phyloP scores from a whole-genome alignment of 2,888 invertebrate genomes.

The Octonoba sinensis region DNA sequence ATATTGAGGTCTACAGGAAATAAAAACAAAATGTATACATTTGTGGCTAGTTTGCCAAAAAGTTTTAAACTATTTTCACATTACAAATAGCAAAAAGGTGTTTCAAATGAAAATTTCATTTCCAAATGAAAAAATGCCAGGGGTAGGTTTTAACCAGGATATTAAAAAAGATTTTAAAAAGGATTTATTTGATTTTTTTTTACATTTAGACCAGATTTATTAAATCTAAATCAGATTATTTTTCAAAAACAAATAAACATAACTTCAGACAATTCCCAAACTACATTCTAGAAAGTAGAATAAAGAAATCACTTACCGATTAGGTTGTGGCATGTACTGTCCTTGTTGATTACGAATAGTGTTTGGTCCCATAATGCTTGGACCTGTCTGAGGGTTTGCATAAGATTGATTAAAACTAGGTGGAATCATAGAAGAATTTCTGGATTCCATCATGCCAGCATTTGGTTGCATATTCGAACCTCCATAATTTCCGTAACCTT shows the following conservation, averaged over 20 bases:
- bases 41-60: not conserved
- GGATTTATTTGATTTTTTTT: no score
- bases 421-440: constrained; percentile 57
- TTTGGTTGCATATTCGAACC: constrained; percentile 54
- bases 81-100: not conserved
- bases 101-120: no score
- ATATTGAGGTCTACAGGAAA: constrained; percentile 63
- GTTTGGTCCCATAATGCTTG: constrained; percentile 61
- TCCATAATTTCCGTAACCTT: constrained; percentile 63
- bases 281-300: no score
- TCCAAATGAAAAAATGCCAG: not conserved
- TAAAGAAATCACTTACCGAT: constrained; percentile 23
- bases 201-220: no score
- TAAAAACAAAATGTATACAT: not conserved
- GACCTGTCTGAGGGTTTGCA: constrained; percentile 39
- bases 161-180: no score
- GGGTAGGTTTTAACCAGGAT: no score
- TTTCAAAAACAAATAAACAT: no score
- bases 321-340: constrained; percentile 62
- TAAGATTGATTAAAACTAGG: constrained; percentile 58
- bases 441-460: constrained; percentile 60
- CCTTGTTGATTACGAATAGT: constrained; percentile 59
- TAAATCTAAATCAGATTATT: no score
- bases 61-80: not conserved
- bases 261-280: no score